Conservation (phyloP, 2,797 vertebrate species). For the Ambastaia sidthimunki region DNA sequence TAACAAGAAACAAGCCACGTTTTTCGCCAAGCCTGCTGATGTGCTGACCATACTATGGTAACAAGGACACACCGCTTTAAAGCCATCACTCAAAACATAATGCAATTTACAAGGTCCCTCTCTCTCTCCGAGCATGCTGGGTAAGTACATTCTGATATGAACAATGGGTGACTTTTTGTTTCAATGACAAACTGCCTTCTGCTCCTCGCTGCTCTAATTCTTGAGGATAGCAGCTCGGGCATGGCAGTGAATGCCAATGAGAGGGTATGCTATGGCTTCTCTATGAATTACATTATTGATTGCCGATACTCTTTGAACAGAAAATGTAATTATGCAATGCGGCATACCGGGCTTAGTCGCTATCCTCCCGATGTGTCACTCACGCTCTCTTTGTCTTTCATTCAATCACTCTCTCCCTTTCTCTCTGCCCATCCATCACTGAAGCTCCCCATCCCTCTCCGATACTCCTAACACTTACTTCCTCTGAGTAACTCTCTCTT, state of each 20-base stretch:
- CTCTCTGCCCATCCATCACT: slow-evolving; percentile 28
- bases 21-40: slow-evolving; percentile 13
- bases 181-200: slow-evolving; percentile 68
- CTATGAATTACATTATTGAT: slow-evolving; percentile 90
- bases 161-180: slow-evolving; percentile 71
- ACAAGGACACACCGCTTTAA: slow-evolving; percentile 55
- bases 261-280: slow-evolving; percentile 73
- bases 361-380: slow-evolving; percentile 56
- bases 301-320: slow-evolving; percentile 85
- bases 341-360: slow-evolving; percentile 70
- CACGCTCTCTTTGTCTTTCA: slow-evolving; percentile 48
- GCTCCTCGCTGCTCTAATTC: slow-evolving; percentile 69
- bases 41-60: slow-evolving; percentile 33
- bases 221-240: slow-evolving; percentile 66
- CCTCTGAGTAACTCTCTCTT: not conserved
- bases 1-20: not conserved
- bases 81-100: slow-evolving; percentile 61
- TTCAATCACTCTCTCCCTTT: slow-evolving; percentile 46
- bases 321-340: slow-evolving; percentile 92
- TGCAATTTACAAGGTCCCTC: slow-evolving; percentile 60
- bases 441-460: slow-evolving; percentile 15
- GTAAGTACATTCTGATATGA: slow-evolving; percentile 65
- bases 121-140: slow-evolving; percentile 53
- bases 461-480: slow-evolving; percentile 1
- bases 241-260: slow-evolving; percentile 72